Percentiles rank a stretch among this genome's conserved stretches.
These are phyloP conservation scores for Bombyx mori DNA, from an alignment of 1,140 invertebrate species.

Conservation along the genomic window ASM3026992v2 NC_085130.1:16371501-16372000, in stretches of 20 bases:
- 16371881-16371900: constrained; percentile 36
- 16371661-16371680: neutral
- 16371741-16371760: constrained; percentile 80
- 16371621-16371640: too few relatives aligned
- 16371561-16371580: too few relatives aligned
- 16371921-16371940: constrained; percentile 46
- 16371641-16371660: too few relatives aligned
- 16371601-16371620: too few relatives aligned
- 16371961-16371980: constrained; percentile 29
- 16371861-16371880: constrained; percentile 48
- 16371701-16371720: constrained; percentile 77
- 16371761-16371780: constrained; percentile 73
- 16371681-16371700: constrained; percentile 4
- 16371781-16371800: constrained; percentile 35
- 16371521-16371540: too few relatives aligned
- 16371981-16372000: constrained; percentile 21
- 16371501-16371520: too few relatives aligned
- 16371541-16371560: too few relatives aligned
- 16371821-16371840: constrained; percentile 48
- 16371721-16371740: constrained; percentile 81
- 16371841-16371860: constrained; percentile 39
- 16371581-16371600: too few relatives aligned
- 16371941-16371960: constrained; percentile 34
- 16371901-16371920: constrained; percentile 52
- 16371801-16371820: constrained; percentile 39